Evolutionary conservation across 2,888 invertebrate species (phyloP), one percentile per base, ranked within the genome.

Genomic region (Odontocolon sp.): DNA sequence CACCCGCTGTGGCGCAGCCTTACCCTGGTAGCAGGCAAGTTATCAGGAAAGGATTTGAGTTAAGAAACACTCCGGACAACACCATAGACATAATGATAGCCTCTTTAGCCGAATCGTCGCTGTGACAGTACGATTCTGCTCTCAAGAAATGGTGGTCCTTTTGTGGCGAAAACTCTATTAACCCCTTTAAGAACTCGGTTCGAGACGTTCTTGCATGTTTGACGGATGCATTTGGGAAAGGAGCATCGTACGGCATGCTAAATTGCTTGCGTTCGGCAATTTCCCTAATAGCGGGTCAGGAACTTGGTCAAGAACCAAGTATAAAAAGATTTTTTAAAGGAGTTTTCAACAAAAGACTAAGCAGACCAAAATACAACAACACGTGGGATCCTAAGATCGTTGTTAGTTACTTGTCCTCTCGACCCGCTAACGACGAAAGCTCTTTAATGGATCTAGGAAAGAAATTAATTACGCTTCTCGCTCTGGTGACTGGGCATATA

Each of bases 321-420:
- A 36, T 81, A 3, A 81, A 81, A 61, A 28, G 78, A n/a, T 59
- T 31, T 28, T 85, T 11, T 74, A 80, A 68, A 33, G 82, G 38
- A 82, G 82, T 68, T 50, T 82, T 14, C 80, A 80, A 57, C 81
- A 79, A 79, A 3, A 78, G 78, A 67, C 82, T 80, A 4, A 56
- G 78, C 4, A 56, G n/a, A 4, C 81, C 82, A 1, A 84, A 82
- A 76, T 86, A 84, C 74, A 70, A 79, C 1, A 23, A 45, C 1
- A 82, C 78, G 3, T 86, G 83, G 84, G 80, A 84, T 50, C 82
- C 82, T 1, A 40, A 26, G 14, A 66, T 81, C 11, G 80, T 84
- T 26, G 59, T 85, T 6, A 21, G 28, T 26, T 50, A 4, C 26
- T 21, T 28, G 5, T 28, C 50, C 28, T 9, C 8, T 2, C 6